phyloP scores from a whole-genome alignment of 2,113 vertebrate genomes.

The Stictonetta naevosa region DNA sequence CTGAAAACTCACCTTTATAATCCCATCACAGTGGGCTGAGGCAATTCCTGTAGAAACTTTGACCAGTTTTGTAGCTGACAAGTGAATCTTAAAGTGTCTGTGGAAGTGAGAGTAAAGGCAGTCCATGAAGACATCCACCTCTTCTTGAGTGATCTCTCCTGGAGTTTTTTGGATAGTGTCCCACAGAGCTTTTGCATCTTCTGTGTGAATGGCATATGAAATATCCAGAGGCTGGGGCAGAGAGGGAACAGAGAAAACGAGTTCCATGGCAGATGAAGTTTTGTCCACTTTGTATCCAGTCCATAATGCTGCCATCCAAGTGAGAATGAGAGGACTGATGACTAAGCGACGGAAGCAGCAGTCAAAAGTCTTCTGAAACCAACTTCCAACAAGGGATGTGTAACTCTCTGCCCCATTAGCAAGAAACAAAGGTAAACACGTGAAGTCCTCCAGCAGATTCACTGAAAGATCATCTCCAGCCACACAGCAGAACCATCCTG shows the following conservation, averaged over 20 bases:
- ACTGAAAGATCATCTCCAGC: conserved; percentile 82
- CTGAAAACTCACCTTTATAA: conserved; percentile 84
- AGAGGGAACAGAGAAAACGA: conserved; percentile 84
- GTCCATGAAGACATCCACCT: conserved; percentile 86
- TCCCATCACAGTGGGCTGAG: conserved; percentile 85
- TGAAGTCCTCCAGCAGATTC: conserved; percentile 81
- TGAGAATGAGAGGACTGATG: conserved; percentile 84
- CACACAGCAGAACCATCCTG: conserved; percentile 87
- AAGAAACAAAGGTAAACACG: conserved; percentile 89
- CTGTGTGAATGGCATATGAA: conserved; percentile 82
- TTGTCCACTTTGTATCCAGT: conserved; percentile 79
- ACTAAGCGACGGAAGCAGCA: conserved; percentile 85
- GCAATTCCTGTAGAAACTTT: conserved; percentile 88
- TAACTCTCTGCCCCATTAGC: conserved; percentile 81
- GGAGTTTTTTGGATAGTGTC: conserved; percentile 78
- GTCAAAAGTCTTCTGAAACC: conserved; percentile 92
- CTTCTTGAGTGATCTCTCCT: conserved; percentile 81
- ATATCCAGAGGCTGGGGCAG: conserved; percentile 82
- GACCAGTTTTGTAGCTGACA: conserved; percentile 85
- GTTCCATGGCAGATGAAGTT: conserved; percentile 73
- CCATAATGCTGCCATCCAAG: conserved; percentile 92
- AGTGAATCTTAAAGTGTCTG: conserved; percentile 89
- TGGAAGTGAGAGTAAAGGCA: conserved; percentile 89
- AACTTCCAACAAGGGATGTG: conserved; percentile 81
- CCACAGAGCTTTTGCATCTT: conserved; percentile 91